Evolutionary conservation across 2,113 vertebrate species (phyloP).

Genomic region (Sphyrna mokarran): DNA sequence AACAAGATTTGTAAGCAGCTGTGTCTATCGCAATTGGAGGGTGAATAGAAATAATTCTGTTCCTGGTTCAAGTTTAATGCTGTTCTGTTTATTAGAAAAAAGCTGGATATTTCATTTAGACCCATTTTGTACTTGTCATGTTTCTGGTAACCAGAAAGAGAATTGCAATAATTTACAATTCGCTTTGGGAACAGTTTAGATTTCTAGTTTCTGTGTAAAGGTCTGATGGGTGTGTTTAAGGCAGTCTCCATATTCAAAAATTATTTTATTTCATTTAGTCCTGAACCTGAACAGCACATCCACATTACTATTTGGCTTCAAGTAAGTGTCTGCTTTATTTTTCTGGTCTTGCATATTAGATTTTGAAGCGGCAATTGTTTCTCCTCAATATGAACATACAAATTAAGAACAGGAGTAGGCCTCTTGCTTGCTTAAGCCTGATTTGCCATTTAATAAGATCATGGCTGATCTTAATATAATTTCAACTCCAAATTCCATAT

Average conservation of each 20-base stretch:
- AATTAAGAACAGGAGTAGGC: no score
- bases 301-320: background rate
- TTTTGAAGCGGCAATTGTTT: background rate
- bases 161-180: background rate
- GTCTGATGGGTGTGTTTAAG: background rate
- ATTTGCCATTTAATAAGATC: no score
- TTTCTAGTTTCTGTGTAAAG: background rate
- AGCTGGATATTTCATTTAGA: background rate
- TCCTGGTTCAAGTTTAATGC: background rate
- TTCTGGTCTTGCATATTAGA: background rate
- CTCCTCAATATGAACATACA: background rate
- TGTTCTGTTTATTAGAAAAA: background rate
- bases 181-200: background rate
- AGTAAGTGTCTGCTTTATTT: background rate
- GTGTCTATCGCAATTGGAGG: background rate
- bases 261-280: background rate
- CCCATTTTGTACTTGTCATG: background rate
- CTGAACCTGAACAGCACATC: background rate
- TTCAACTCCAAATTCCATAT: no score
- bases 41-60: background rate
- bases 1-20: background rate
- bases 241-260: background rate
- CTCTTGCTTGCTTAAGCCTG: no score
- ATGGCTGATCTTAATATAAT: no score
- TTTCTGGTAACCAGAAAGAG: background rate